Base-by-base conservation (phyloP, 2,113 vertebrate species). In the Symphodus melops region DNA sequence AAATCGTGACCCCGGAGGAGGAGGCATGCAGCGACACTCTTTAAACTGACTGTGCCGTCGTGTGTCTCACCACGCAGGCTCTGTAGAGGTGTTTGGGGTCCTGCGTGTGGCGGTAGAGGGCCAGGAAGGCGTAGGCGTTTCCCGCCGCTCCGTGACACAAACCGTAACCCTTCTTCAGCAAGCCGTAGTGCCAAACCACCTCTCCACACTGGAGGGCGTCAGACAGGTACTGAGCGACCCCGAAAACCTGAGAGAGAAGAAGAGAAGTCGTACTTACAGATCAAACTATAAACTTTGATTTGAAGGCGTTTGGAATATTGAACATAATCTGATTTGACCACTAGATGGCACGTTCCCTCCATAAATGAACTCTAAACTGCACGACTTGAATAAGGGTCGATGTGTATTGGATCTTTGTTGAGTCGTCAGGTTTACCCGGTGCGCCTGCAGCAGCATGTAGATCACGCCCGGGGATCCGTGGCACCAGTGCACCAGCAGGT, bases 401-500 rank as follows among this genome's bases (percentile, higher is more conserved):
- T 33, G 6, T 3, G 3, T 6, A 4, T 4, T 6, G 10, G 11
- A 10, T 41, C 39, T 41, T 41, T 1, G 9, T 41, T 9, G 8
- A 11, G 11, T 10, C 39, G 1, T 41, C 39, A 12, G 14, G 1
- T 23, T 67, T 92, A 98, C 98, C 96, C 95, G 97, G 84, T 97
- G 95, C 3, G 97, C 98, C 91, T 98, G 97, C 77, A 95, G 41
- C 14, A 99, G 96, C 97, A 97, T 99, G 93, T 98, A 98, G 91
- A 99, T 88, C 0, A 99, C 93, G 0, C 98, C 98, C 0, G 98
- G 96, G 4, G 97, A 92, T 0, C 98, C 98, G 0, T 99, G 98
- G 86, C 98, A 99, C 98, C 98, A 99, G 75, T 99, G 98, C 20
- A 99, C 94, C 14, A 99, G 95, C 3, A 96, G 93, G 86, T 99